Conservation (phyloP, 2,888 invertebrate genomes). For the Ectemnius lituratus region DNA sequence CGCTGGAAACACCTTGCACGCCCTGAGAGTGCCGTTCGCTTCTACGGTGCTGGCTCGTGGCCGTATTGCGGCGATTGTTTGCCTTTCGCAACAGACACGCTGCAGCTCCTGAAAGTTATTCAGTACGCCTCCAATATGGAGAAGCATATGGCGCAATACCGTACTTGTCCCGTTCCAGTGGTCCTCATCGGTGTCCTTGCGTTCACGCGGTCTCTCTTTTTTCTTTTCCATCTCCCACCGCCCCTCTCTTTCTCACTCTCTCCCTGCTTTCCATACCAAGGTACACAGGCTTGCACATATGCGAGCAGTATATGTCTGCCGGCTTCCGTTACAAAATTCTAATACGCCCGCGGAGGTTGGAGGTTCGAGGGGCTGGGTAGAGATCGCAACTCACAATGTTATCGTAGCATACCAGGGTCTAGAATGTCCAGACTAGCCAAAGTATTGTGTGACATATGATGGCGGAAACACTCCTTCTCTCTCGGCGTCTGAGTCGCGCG, state of each 20-base stretch:
- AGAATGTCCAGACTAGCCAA: slow-evolving; percentile 6
- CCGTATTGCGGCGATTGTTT: slow-evolving; percentile 66
- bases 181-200: slow-evolving; percentile 55
- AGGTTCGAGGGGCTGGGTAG: neutral
- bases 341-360: neutral
- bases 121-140: slow-evolving; percentile 64
- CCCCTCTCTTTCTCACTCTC: neutral
- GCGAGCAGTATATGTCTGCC: neutral
- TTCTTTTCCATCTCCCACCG: neutral
- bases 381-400: neutral
- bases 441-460: slow-evolving; percentile 7
- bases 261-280: neutral
- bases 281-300: neutral
- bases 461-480: slow-evolving; percentile 2
- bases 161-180: slow-evolving; percentile 65
- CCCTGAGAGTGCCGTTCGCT: neutral
- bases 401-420: slow-evolving; percentile 9
- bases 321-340: slow-evolving; percentile 8
- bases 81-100: slow-evolving; percentile 67
- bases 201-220: neutral
- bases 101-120: slow-evolving; percentile 67
- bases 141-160: slow-evolving; percentile 63
- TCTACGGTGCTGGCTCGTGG: neutral
- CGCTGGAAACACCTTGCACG: slow-evolving; percentile 9
- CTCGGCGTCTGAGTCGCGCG: no score